Base-by-base conservation (phyloP, 35 echinoderm and acorn worm genomes). In the Stichopus chloronotus region DNA sequence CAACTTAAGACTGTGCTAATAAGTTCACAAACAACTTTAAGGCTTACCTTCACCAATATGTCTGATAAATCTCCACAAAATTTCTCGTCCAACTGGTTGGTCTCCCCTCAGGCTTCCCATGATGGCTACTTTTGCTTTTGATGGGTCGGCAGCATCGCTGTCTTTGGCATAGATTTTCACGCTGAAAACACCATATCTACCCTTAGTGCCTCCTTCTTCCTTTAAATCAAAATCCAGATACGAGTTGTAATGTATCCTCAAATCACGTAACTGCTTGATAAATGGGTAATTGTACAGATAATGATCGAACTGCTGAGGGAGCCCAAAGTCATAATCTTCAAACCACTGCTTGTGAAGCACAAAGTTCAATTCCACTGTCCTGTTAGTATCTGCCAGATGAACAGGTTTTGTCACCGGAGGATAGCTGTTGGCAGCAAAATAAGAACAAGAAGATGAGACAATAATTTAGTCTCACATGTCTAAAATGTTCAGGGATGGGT, bases 21-120 rank as follows among this genome's bases (percentile, higher is more conserved):
- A 43, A 43, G 30, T 43, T 43, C 30, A 43, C 3, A 43, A 43
- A 25, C 52, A 53, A 2, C 80, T 19, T 1, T 13, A 21, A 2
- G 7, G 43, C 92, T 60, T 93, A 98, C 97, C 97, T 96, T 95
- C 93, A 78, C 93, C 87, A 9, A 98, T 74, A 95, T 98, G 91
- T 76, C 91, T 96, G 19, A 96, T 93, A 19, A 98, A 74, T 81
- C 97, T 92, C 95, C 91, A 93, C 59, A 96, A 76, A 21, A 98
- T 81, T 78, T 98, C 97, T 55, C 95, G 89, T 52, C 97, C 97
- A 5, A 94, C 82, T 30, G 97, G 95, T 86, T 98, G 90, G 13
- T 93, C 87, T 55, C 95, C 97, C 83, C 81, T 87, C 93, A 98
- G 82, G 19, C 95, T 92, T 76, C 97, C 97, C 90, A 98, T 91